Percentiles rank a stretch among this genome's conserved stretches.
These are phyloP conservation scores for Anguilla marmorata DNA, from an alignment of 2,797 vertebrate species.

Conservation along the genomic window DNA sequence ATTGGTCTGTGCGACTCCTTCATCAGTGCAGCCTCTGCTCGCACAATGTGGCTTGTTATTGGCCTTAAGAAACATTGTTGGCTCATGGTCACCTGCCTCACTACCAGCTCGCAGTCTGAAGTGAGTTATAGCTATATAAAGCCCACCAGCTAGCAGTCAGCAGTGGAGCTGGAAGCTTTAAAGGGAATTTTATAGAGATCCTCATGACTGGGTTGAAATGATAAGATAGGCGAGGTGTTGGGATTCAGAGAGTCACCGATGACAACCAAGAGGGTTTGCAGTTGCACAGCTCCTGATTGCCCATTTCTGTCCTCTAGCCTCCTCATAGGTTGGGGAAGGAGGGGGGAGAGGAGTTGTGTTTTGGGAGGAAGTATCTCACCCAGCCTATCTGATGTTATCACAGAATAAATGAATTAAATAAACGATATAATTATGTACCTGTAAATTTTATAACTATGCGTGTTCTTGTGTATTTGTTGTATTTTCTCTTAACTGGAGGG, in stretches of 20 bases:
- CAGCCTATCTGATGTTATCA: too few species aligned
- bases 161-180: not conserved
- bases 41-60: not conserved
- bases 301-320: not conserved
- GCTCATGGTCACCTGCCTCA: not conserved
- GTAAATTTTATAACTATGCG: too few species aligned
- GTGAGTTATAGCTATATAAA: not conserved
- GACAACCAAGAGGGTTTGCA: slow-evolving; percentile 44
- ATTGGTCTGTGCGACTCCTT: not conserved
- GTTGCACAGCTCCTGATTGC: slow-evolving; percentile 21
- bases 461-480: too few species aligned
- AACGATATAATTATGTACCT: too few species aligned
- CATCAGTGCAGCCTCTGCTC: not conserved
- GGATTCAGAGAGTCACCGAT: slow-evolving; percentile 68
- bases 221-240: slow-evolving; percentile 60
- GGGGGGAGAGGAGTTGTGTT: too few species aligned
- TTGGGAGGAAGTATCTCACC: too few species aligned
- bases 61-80: not conserved
- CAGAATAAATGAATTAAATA: too few species aligned
- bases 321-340: not conserved
- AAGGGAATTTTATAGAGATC: slow-evolving; percentile 62
- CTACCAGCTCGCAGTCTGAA: slow-evolving; percentile 25
- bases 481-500: too few species aligned
- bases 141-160: slow-evolving; percentile 1
- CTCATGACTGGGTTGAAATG: slow-evolving; percentile 46